Evolutionary conservation across 2,797 vertebrate genomes (phyloP).

Genomic region (Todus mexicanus): DNA sequence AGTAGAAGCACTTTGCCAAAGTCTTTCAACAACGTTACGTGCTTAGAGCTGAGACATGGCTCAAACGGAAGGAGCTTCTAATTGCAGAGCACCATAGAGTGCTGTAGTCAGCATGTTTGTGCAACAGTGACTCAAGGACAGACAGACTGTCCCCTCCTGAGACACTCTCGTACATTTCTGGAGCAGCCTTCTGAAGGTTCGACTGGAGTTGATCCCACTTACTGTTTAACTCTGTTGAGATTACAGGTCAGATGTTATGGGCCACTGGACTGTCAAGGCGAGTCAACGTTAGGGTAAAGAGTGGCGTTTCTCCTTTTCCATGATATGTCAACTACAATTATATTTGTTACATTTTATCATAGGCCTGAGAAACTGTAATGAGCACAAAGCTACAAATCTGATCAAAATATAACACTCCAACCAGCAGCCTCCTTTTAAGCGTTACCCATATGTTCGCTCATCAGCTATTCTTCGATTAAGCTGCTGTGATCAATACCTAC

Average conservation of each 20-base stretch:
- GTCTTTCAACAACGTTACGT: not conserved
- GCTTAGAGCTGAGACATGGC: not conserved
- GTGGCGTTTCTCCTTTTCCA: not conserved
- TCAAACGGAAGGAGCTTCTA: not conserved
- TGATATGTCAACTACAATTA: slow-evolving; percentile 23
- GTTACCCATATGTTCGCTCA: not conserved
- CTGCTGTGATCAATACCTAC: not conserved
- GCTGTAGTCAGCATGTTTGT: not conserved
- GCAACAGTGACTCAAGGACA: not conserved
- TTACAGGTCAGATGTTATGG: not conserved
- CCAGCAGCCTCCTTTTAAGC: not conserved
- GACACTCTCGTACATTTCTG: not conserved
- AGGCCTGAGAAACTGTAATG: not conserved
- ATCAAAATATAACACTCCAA: not conserved
- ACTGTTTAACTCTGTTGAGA: not conserved
- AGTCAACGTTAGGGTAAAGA: slow-evolving; percentile 6
- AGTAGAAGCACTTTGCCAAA: not conserved
- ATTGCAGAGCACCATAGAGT: not conserved
- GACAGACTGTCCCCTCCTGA: not conserved
- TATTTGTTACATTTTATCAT: not conserved
- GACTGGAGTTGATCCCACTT: slow-evolving; percentile 5
- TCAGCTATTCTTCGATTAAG: not conserved
- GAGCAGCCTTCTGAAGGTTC: not conserved
- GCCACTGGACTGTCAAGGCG: slow-evolving; percentile 28
- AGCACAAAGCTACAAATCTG: not conserved